Base-by-base conservation (phyloP, 2,113 vertebrate genomes). In the Nesogale talazaci region DNA sequence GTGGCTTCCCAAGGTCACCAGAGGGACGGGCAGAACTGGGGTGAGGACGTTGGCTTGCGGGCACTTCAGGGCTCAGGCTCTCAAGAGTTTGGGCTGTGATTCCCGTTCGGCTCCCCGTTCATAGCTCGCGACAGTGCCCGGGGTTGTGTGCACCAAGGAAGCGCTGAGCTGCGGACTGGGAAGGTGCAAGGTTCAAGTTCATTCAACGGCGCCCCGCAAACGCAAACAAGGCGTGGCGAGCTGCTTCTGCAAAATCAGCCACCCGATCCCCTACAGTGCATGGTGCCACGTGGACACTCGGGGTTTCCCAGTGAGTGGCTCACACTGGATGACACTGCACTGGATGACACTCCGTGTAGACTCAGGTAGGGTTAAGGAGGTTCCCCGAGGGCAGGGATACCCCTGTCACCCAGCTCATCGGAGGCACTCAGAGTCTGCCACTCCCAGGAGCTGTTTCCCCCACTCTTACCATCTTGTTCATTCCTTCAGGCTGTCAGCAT, bases 1-100 rank as follows among this genome's bases (percentile, higher is more conserved):
- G 77, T 91, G 25, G 6, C 75, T 80, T 46, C 31, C 38, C 91
- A 90, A 88, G 69, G 80, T 92, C 89, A 59, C 0, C 59, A 27
- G 19, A 76, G 65, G 23, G 38, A 61, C 80, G 52, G 57, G 20
- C 77, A 38, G 57, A 69, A 40, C 52, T 61, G 67, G 31, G 10
- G 59, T 40, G 81, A 65, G 17, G 80, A 19, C 8, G 38, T 10
- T 6, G 65, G 22, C 0, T 57, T 75, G 8, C 52, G 19, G n/a
- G 65, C 29, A 65, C 59, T 46, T 12, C 19, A 63, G 29, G 78
- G 36, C 75, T 89, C 72, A 38, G 5, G 2, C 10, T 52, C 19
- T 19, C 69, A 57, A 57, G 27, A 69, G 52, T 72, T 67, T 85
- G 3, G 67, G 27, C 57, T 56, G n/a, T 27, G 31, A 11, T 40